Conservation (phyloP, 2,113 vertebrate genomes). For the Semicossyphus pulcher region DNA sequence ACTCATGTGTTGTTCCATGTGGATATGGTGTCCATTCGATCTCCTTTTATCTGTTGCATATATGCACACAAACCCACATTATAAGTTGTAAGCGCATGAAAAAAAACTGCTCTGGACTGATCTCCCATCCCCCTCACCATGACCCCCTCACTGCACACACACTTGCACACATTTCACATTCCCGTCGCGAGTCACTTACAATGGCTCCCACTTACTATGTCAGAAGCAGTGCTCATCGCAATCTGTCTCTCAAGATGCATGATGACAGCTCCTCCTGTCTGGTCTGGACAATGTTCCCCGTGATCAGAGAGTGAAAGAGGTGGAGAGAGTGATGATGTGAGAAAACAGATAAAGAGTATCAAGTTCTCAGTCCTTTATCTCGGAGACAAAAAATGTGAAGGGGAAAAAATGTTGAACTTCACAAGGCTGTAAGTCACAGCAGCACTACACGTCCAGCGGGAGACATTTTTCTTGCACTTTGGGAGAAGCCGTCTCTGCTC, state of each 20-base stretch:
- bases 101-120: background rate
- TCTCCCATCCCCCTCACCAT: background rate
- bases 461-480: slow-evolving; percentile 14
- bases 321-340: slow-evolving; percentile 38
- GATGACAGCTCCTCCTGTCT: slow-evolving; percentile 53
- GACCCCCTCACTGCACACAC: background rate
- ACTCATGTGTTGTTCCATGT: no score
- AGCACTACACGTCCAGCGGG: background rate
- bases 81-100: background rate
- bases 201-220: slow-evolving; percentile 45
- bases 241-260: slow-evolving; percentile 61
- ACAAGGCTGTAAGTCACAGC: slow-evolving; percentile 19
- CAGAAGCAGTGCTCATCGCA: slow-evolving; percentile 28
- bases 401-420: background rate
- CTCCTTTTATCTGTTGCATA: no score
- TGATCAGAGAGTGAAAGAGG: slow-evolving; percentile 39
- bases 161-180: slow-evolving; percentile 2
- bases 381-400: background rate
- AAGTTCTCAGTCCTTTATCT: slow-evolving; percentile 13
- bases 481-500: background rate
- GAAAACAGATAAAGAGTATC: slow-evolving; percentile 22
- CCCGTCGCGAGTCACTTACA: slow-evolving; percentile 24
- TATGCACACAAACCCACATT: no score
- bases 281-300: slow-evolving; percentile 34
- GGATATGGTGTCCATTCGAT: no score